These are phyloP conservation scores for Rhinogobio ventralis DNA, from an alignment of 2,797 vertebrate species.

Conservation along the genomic window DNA sequence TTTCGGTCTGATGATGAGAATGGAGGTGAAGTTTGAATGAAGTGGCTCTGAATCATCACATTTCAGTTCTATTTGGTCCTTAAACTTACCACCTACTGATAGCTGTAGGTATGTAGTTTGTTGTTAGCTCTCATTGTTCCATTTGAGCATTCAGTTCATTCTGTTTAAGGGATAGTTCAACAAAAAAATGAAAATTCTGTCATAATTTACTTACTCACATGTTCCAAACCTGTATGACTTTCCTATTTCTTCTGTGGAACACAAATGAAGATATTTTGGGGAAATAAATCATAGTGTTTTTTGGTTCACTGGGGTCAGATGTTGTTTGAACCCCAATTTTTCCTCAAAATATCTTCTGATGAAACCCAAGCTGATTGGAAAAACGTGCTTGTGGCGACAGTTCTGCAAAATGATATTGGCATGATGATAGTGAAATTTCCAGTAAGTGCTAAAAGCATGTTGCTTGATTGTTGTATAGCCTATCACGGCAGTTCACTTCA, in stretches of 20 bases:
- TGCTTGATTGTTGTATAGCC: background rate
- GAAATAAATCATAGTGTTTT: background rate
- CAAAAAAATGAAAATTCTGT: background rate
- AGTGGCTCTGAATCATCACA: conserved; percentile 1
- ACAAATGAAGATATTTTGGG: background rate
- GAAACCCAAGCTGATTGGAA: background rate
- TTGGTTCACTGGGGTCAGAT: background rate
- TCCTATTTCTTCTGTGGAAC: background rate
- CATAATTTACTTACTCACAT: background rate
- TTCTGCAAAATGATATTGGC: background rate
- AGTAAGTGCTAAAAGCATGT: background rate
- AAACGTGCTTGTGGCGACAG: background rate
- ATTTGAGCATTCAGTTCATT: background rate
- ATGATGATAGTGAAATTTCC: background rate
- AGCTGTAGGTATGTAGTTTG: background rate
- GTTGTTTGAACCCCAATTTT: background rate
- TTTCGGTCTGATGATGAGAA: background rate
- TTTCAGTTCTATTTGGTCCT: background rate
- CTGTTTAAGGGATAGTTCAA: background rate
- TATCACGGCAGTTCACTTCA: background rate
- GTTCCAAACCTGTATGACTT: background rate
- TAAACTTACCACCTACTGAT: background rate
- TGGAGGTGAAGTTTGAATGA: background rate
- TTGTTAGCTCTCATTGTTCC: background rate
- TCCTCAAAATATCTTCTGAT: background rate